A percentile compares a stretch with the other conserved stretches of the same genome.
phyloP scores from a whole-genome alignment of 1,140 invertebrate genomes.

The Cydia pomonella region DNA sequence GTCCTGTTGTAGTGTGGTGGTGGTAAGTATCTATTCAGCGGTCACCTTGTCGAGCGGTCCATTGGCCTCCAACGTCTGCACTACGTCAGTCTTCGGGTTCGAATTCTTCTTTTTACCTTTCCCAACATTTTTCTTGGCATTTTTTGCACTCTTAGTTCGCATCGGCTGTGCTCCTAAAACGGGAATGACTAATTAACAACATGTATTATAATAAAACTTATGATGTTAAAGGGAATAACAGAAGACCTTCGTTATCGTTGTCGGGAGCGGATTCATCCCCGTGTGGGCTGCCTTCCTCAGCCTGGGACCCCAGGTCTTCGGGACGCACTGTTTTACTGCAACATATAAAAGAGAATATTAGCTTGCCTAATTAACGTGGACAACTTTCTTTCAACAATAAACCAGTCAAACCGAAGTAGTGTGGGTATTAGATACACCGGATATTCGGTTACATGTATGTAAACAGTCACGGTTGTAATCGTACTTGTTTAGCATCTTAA shows the following conservation, averaged over 20 bases:
- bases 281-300: conserved; percentile 59
- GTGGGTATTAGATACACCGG: too few relatives aligned
- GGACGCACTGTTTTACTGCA: conserved; percentile 71
- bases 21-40: conserved; percentile 51
- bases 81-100: conserved; percentile 70
- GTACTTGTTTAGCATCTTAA: too few relatives aligned
- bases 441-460: too few relatives aligned
- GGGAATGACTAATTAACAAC: conserved; percentile 25
- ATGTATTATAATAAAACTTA: conserved; percentile 8
- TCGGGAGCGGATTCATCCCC: conserved; percentile 62
- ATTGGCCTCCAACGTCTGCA: conserved; percentile 66
- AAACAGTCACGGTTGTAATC: too few relatives aligned
- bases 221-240: background rate
- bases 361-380: background rate
- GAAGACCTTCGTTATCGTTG: conserved; percentile 64
- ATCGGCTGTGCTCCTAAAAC: conserved; percentile 62
- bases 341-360: conserved; percentile 35
- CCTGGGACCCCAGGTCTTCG: conserved; percentile 59
- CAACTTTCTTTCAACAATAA: background rate
- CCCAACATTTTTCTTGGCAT: conserved; percentile 72
- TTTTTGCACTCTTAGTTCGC: conserved; percentile 70
- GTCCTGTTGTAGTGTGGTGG: conserved; percentile 44
- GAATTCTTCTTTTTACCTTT: conserved; percentile 77
- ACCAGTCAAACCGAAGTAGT: background rate
- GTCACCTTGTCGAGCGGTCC: conserved; percentile 75